Percentiles rank a stretch among this genome's conserved stretches.
Conservation (phyloP, 2,113 vertebrate species). For the Eptesicus fuscus region DNA sequence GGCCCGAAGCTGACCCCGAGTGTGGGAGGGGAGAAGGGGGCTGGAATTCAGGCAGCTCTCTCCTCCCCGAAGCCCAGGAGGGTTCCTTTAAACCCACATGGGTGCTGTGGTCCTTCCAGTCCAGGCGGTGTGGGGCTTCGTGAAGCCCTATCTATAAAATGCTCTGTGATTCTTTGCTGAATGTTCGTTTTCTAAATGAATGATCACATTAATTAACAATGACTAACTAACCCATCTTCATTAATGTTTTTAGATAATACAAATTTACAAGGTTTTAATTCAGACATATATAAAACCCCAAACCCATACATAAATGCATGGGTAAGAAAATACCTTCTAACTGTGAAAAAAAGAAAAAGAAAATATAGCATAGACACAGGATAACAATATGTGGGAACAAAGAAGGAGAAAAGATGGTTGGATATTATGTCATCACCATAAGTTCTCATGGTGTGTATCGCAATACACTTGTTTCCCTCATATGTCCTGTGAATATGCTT, state of each 20-base stretch:
- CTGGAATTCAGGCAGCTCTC: neutral
- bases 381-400: neutral
- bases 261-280: constrained; percentile 76
- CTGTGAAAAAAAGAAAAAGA: neutral
- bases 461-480: neutral
- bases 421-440: neutral
- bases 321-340: constrained; percentile 74
- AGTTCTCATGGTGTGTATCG: neutral
- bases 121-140: constrained; percentile 67
- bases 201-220: constrained; percentile 77
- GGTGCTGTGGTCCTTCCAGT: constrained; percentile 65
- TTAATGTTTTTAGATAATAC: constrained; percentile 73
- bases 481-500: neutral
- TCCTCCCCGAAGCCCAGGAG: neutral
- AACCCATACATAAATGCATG: constrained; percentile 71
- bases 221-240: constrained; percentile 70
- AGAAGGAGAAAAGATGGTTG: neutral
- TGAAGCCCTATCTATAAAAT: constrained; percentile 69
- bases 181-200: constrained; percentile 70
- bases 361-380: neutral
- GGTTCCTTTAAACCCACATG: constrained; percentile 69
- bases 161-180: constrained; percentile 72
- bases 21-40: neutral
- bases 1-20: constrained; percentile 13
- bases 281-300: constrained; percentile 62